Evolutionary conservation across 1,140 invertebrate genomes (phyloP).

Genomic region (Triops cancriformis): DNA sequence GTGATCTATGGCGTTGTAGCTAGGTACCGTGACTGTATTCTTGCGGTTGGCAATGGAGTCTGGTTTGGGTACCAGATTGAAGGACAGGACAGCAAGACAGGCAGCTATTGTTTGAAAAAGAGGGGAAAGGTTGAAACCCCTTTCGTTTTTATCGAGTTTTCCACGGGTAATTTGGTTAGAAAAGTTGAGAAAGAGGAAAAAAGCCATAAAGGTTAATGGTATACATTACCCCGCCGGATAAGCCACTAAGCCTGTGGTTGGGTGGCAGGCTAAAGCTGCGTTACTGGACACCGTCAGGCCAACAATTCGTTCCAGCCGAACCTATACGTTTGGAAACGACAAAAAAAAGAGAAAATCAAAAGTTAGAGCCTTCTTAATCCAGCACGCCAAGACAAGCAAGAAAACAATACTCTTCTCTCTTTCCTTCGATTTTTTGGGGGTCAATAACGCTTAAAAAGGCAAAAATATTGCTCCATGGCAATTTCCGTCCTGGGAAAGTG

Average conservation of each 20-base stretch:
- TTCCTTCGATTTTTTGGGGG: background rate
- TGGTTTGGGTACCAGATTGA: too few relatives aligned
- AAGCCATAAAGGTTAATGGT: constrained; percentile 18
- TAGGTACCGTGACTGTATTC: too few relatives aligned
- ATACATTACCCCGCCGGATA: constrained; percentile 88
- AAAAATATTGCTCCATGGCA: too few relatives aligned
- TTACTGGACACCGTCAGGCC: constrained; percentile 86
- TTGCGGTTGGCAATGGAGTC: too few relatives aligned
- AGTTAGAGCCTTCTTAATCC: constrained; percentile 5
- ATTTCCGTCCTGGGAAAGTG: too few relatives aligned
- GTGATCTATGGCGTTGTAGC: too few relatives aligned
- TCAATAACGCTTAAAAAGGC: too few relatives aligned
- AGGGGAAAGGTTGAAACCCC: too few relatives aligned
- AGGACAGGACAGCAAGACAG: too few relatives aligned
- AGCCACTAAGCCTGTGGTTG: constrained; percentile 72
- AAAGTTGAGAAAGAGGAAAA: background rate
- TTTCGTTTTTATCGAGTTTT: too few relatives aligned
- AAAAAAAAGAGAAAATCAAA: constrained; percentile 17
- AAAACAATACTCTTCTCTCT: constrained; percentile 1
- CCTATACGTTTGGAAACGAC: constrained; percentile 54
- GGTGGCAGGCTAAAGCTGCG: constrained; percentile 80
- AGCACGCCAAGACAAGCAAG: background rate
- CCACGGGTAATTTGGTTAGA: too few relatives aligned
- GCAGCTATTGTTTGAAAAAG: too few relatives aligned
- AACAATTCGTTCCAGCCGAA: constrained; percentile 84